A percentile compares a stretch with the other conserved stretches of the same genome.
Conservation (phyloP, 2,888 invertebrate species). For the Cheilosia pagana region DNA sequence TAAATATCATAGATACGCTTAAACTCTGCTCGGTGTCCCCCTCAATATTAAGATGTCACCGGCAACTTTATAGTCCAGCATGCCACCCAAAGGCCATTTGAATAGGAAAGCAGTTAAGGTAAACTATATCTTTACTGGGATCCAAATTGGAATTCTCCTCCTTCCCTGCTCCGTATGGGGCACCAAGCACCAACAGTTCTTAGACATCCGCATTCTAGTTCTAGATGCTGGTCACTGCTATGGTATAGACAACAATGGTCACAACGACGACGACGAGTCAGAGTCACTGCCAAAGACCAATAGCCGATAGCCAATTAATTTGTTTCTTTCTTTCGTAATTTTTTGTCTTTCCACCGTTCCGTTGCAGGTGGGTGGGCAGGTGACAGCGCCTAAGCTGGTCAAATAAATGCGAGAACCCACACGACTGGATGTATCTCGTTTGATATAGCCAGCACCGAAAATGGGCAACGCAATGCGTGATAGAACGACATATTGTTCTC, state of each 20-base stretch:
- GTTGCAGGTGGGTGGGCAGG: constrained; percentile 70
- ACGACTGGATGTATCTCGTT: constrained; percentile 55
- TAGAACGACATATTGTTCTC: constrained; percentile 39
- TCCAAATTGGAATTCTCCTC: constrained; percentile 58
- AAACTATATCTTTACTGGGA: constrained; percentile 52
- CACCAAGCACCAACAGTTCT: constrained; percentile 67
- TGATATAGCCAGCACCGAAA: constrained; percentile 34
- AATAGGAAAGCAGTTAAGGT: constrained; percentile 70
- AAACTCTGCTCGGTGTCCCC: constrained; percentile 34
- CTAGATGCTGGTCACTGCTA: constrained; percentile 21
- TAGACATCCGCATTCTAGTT: constrained; percentile 73
- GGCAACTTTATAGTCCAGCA: constrained; percentile 52
- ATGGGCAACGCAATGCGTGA: constrained; percentile 61
- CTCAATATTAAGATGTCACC: constrained; percentile 68
- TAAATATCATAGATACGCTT: constrained; percentile 59
- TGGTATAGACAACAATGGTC: neutral
- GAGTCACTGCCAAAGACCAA: constrained; percentile 43
- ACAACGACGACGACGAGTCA: constrained; percentile 12
- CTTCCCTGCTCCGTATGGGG: constrained; percentile 27
- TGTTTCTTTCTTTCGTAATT: constrained; percentile 29
- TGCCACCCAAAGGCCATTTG: constrained; percentile 68
- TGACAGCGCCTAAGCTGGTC: constrained; percentile 65
- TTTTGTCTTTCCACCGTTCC: constrained; percentile 29
- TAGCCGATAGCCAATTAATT: constrained; percentile 49
- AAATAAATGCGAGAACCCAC: constrained; percentile 72